Percentiles rank a stretch among this genome's conserved stretches.
Evolutionary conservation across 2,888 invertebrate genomes (phyloP).

Genomic region (Thereva unica): DNA sequence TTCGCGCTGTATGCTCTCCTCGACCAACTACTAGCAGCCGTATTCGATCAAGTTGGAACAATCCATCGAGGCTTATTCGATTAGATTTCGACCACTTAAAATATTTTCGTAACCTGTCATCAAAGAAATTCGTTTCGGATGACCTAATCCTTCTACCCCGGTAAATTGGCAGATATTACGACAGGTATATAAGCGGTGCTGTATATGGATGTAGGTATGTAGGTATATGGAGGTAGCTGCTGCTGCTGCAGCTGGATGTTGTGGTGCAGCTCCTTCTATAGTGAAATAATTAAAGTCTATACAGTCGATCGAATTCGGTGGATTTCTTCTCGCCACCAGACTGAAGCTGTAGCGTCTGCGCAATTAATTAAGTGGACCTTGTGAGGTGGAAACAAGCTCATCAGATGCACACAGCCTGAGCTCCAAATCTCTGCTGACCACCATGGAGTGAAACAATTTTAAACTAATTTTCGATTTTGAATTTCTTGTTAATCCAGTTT

Average conservation of each 20-base stretch:
- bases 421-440: no score
- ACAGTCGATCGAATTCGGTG: no score
- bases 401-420: no score
- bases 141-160: conserved; percentile 25
- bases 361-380: conserved; percentile 30
- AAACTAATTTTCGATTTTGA: no score
- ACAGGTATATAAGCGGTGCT: conserved; percentile 3
- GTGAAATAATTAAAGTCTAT: no score
- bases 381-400: conserved; percentile 11
- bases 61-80: not conserved
- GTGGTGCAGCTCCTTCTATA: no score
- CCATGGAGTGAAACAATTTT: no score
- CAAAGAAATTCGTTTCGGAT: conserved; percentile 20
- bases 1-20: not conserved
- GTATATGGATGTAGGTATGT: no score
- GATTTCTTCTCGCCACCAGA: no score
- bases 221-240: no score
- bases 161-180: conserved; percentile 26
- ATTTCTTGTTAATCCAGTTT: no score
- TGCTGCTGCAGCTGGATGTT: no score
- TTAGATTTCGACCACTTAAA: not conserved
- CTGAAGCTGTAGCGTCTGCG: not conserved
- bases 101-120: conserved; percentile 23
- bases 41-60: not conserved
- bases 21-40: not conserved